Percentiles rank a stretch among this genome's conserved stretches.
Conservation (phyloP, 92 coral and sea anemone species). For the Umimayanthus chanpuru region DNA sequence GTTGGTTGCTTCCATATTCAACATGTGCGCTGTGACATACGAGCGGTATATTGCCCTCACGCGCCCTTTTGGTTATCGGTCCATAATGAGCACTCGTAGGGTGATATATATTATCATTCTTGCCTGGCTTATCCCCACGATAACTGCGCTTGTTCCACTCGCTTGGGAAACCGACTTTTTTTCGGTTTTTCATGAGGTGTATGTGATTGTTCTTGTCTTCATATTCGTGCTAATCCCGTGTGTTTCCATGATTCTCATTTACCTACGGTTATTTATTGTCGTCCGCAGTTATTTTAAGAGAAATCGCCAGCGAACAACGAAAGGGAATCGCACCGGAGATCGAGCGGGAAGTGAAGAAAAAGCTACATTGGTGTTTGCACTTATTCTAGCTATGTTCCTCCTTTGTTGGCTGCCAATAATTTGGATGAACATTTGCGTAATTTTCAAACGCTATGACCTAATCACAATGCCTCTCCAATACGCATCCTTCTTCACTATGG, state of each 20-base stretch:
- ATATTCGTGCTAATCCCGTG: conserved; percentile 75
- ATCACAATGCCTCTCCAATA: conserved; percentile 60
- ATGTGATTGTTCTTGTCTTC: conserved; percentile 67
- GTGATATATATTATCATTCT: conserved; percentile 49
- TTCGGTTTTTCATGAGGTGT: conserved; percentile 64
- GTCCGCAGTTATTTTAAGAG: conserved; percentile 78
- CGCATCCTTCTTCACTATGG: conserved; percentile 77
- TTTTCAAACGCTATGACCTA: conserved; percentile 60
- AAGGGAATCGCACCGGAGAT: conserved; percentile 82
- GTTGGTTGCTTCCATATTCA: conserved; percentile 77
- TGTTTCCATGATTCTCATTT: conserved; percentile 73
- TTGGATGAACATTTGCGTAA: conserved; percentile 73
- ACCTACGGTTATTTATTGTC: conserved; percentile 71
- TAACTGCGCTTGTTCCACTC: conserved; percentile 66
- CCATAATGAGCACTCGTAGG: conserved; percentile 61
- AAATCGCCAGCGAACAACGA: conserved; percentile 75
- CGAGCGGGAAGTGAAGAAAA: conserved; percentile 87
- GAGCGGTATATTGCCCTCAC: conserved; percentile 86
- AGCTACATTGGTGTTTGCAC: conserved; percentile 78
- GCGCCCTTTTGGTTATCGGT: conserved; percentile 74
- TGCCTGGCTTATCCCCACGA: conserved; percentile 72
- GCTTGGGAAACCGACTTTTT: conserved; percentile 69
- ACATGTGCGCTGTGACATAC: conserved; percentile 87
- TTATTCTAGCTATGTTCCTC: conserved; percentile 73
- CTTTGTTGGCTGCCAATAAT: conserved; percentile 85